Conservation (phyloP, 1,140 invertebrate genomes). For the Cheumatopsyche charites region DNA sequence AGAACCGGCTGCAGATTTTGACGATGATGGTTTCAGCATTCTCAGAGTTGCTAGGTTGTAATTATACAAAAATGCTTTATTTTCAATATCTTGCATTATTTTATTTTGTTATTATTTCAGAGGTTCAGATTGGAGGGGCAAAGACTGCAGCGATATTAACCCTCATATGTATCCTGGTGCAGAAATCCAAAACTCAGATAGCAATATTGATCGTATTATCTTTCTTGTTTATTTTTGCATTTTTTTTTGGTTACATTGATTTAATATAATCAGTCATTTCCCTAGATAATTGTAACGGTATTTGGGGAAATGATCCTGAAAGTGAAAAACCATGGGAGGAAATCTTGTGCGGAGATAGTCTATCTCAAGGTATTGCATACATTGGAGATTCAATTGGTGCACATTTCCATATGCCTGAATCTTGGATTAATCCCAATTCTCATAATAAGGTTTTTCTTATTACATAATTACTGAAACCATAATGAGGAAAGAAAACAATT, state of each 20-base stretch:
- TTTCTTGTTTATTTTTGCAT: not conserved
- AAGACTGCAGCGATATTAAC: constrained; percentile 59
- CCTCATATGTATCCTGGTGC: constrained; percentile 56
- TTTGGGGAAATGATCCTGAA: constrained; percentile 54
- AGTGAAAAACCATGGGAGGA: constrained; percentile 56
- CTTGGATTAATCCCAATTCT: constrained; percentile 57
- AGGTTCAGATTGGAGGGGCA: constrained; percentile 60
- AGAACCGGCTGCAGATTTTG: constrained; percentile 41
- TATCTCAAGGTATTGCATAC: constrained; percentile 56
- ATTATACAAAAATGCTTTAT: constrained; percentile 10
- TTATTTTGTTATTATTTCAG: constrained; percentile 43
- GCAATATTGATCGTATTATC: constrained; percentile 50
- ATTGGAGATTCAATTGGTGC: constrained; percentile 63
- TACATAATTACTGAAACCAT: not conserved
- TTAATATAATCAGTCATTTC: constrained; percentile 24
- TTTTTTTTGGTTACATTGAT: constrained; percentile 1
- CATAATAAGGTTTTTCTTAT: constrained; percentile 53
- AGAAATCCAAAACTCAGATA: constrained; percentile 45
- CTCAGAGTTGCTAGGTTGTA: constrained; percentile 39
- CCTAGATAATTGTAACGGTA: constrained; percentile 63
- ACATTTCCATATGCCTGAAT: constrained; percentile 62
- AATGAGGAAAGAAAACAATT: too few species aligned
- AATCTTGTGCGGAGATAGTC: constrained; percentile 53
- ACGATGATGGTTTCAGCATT: constrained; percentile 44
- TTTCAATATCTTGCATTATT: not conserved